Base-by-base conservation (phyloP, 2,113 vertebrate species). In the Arenaria interpres region DNA sequence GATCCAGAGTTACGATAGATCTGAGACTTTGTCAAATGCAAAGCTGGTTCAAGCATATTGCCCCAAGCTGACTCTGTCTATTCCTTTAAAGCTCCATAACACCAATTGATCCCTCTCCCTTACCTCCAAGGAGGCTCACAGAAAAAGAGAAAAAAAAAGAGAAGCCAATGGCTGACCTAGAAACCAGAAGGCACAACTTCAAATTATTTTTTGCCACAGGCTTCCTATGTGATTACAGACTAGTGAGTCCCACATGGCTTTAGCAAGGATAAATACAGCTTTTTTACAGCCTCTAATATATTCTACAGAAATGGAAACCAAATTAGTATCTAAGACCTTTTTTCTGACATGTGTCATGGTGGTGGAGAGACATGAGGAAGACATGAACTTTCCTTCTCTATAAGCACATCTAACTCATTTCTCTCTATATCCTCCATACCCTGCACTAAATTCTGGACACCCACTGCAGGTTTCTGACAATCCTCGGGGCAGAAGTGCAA, bases 151-250 rank as follows among this genome's bases (percentile, higher is more conserved):
- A 45, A 74, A 80, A 80, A 57, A 75, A 41, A 2, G 4, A 69
- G 33, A 89, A 88, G 4, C 6, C 35, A 64, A 17, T 57, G 17
- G 11, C 7, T 80, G 57, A 89, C 51, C 28, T 12, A 39, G 63
- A 48, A 96, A 68, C 46, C 39, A 60, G 56, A 86, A 90, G 24
- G 33, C 51, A 86, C 30, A 89, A 86, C 33, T 75, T 90, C 64
- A 81, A 75, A 86, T 88, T 93, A 67, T 37, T 37, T 50, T 92
- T 90, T 90, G 85, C 85, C 83, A 78, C 64, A 95, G 88, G 56
- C 80, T 93, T 94, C 85, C 82, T 81, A 6, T 90, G 60, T 90
- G 88, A 92, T 96, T 95, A 93, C 56, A 94, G 92, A 77, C 59
- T 74, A 54, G 67, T 54, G 54, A 77, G 54, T 84, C 53, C 77